Base-by-base conservation (phyloP, 1,140 invertebrate genomes). In the Apocrypta bakeri region DNA sequence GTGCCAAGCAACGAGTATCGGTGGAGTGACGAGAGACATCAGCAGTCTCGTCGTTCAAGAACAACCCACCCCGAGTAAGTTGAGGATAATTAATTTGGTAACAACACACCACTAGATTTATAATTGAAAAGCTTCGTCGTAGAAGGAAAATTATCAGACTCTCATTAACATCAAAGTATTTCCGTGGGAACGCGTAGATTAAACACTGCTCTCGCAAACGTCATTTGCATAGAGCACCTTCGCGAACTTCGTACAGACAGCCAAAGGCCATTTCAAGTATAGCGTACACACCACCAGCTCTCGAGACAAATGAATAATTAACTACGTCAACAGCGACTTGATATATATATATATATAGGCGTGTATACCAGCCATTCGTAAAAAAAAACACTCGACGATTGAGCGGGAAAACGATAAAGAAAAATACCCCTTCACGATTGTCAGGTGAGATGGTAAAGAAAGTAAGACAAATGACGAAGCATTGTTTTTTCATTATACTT, bases 1-100 rank as follows among this genome's bases (percentile, higher is more conserved):
- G 94, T 97, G 96, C 88, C 94, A 95, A 87, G 96, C 95, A 0
- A 94, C 93, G 17, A 96, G 95, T 88, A 92, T 94, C 63, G 96
- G 95, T 0, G 96, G 96, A 7, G 91, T 94, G 73, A 94, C 95
- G 42, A 91, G 95, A 71, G 95, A 96, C 86, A 95, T 96, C 66
- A 95, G 95, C 75, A 95, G 95, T 11, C 90, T 96, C 12, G 94
- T 96, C 31, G 94, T 96, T 14, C 95, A 95, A 87, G 95, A 95
- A 82, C 94, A 95, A 84, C 93, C 94, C 8, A 94, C 94, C 6
- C 94, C 95, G 66, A 94, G 94, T 95, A 90, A 93, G 93, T 92
- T 80, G 6, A 56, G 17, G 17, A 56, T n/a, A n/a, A 56, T 56
- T 56, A 4, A 21, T 56, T n/a, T 6, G 48, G 7, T n/a, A n/a